phyloP scores from a whole-genome alignment of 2,797 vertebrate species.

The Nyctalus aviator region DNA sequence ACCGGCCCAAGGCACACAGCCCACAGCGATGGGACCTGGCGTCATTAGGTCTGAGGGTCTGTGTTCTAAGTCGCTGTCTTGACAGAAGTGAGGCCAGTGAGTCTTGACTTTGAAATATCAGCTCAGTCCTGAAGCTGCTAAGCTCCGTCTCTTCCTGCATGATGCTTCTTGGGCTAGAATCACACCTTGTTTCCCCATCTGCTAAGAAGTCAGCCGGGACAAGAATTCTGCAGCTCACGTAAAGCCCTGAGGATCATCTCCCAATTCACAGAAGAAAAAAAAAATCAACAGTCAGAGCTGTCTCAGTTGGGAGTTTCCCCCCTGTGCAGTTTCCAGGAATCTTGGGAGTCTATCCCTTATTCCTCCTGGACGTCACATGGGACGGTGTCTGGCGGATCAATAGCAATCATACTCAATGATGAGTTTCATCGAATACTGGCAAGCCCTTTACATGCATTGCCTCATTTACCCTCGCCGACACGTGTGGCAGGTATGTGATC shows the following conservation, averaged over 20 bases:
- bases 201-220: neutral
- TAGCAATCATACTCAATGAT: neutral
- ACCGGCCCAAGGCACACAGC: neutral
- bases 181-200: neutral
- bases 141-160: neutral
- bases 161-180: neutral
- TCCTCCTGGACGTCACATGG: neutral
- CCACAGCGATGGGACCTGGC: neutral
- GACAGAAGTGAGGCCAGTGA: neutral
- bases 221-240: neutral
- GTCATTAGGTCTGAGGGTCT: neutral
- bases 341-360: neutral
- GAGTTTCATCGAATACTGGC: neutral
- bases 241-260: neutral
- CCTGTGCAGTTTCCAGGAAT: neutral
- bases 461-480: neutral
- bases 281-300: neutral
- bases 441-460: rapidly evolving
- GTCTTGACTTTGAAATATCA: neutral
- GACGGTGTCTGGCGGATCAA: neutral
- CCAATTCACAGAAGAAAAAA: neutral
- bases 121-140: neutral
- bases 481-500: neutral
- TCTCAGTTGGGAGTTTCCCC: neutral
- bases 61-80: neutral